A percentile compares a stretch with the other conserved stretches of the same genome.
Conservation (phyloP, 2,113 vertebrate genomes). For the Callipepla squamata region DNA sequence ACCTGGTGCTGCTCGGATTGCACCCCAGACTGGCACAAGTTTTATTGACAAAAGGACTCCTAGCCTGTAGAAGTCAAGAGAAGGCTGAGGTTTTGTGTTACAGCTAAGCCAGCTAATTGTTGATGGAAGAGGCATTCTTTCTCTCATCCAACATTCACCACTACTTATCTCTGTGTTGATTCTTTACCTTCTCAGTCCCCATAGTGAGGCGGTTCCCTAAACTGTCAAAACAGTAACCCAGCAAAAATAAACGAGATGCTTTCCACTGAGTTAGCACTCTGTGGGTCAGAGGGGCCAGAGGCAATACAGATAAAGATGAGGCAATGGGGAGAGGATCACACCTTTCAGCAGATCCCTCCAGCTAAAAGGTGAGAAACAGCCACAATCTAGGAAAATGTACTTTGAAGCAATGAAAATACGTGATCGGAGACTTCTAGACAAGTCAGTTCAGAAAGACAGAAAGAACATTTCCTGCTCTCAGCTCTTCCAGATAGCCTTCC, state of each 20-base stretch:
- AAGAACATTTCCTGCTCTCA: background rate
- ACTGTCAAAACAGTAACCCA: background rate
- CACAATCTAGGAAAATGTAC: background rate
- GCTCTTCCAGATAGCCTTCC: background rate
- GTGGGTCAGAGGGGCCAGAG: background rate
- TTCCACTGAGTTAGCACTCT: background rate
- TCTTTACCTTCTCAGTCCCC: background rate
- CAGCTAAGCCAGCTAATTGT: background rate
- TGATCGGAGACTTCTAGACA: background rate
- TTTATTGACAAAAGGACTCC: background rate
- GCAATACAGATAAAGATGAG: background rate
- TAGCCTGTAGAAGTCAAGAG: background rate
- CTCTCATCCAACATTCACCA: background rate
- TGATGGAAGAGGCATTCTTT: conserved; percentile 13
- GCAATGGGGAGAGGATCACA: background rate
- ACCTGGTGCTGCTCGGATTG: background rate
- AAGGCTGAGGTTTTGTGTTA: background rate
- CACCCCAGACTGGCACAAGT: background rate
- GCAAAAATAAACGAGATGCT: background rate
- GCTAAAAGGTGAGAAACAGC: background rate
- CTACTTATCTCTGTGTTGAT: background rate
- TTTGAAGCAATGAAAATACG: background rate
- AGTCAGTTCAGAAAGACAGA: background rate
- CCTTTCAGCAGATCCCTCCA: background rate
- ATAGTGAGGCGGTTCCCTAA: background rate